Evolutionary conservation across 2,888 invertebrate genomes (phyloP).

Genomic region (Dione vanillae): DNA sequence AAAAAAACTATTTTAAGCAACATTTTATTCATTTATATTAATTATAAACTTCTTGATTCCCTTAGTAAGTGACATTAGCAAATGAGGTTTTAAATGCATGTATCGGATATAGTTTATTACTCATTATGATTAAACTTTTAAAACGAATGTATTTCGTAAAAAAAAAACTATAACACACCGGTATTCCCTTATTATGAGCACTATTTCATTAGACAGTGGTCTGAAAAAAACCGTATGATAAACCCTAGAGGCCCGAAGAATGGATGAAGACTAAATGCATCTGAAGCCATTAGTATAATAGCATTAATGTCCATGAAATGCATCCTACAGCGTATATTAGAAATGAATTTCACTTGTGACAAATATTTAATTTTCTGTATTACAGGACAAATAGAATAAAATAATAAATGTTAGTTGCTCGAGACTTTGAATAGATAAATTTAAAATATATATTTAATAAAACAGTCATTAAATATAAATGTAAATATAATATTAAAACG

Average conservation of each 20-base stretch:
- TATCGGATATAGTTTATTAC: background rate
- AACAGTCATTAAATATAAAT: no score
- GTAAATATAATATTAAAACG: no score
- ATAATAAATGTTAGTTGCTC: no score
- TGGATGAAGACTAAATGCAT: constrained; percentile 49
- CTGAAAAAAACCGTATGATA: constrained; percentile 45
- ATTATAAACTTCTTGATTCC: background rate
- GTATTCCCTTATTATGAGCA: constrained; percentile 42
- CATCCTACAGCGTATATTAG: background rate
- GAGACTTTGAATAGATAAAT: no score
- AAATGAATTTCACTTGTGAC: constrained; percentile 7
- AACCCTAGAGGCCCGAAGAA: constrained; percentile 47
- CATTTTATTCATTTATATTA: background rate
- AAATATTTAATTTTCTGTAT: background rate
- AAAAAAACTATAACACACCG: constrained; percentile 1
- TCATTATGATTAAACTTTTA: constrained; percentile 7
- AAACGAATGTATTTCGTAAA: constrained; percentile 12
- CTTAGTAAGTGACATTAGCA: background rate
- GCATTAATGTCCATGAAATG: constrained; percentile 41
- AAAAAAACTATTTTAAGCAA: constrained; percentile 1
- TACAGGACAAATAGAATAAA: background rate
- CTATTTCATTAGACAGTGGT: constrained; percentile 47
- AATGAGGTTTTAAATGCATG: background rate
- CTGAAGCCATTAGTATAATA: constrained; percentile 49
- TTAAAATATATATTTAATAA: no score